Evolutionary conservation across 23 tunicate genomes (phyloP).

Genomic region (Corella eumyota): DNA sequence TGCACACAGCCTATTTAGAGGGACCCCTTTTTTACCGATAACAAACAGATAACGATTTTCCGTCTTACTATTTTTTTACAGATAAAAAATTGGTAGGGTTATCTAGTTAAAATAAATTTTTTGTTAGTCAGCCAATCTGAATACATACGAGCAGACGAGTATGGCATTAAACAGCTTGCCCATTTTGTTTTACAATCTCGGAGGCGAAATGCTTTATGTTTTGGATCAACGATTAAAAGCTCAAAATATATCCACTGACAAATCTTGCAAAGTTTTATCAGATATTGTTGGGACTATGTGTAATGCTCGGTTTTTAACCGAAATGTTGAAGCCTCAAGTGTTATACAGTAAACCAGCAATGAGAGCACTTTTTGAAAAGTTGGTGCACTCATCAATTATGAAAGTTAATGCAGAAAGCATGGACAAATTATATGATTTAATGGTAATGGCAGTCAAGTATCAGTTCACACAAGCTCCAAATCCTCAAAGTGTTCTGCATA

Average conservation of each 20-base stretch:
- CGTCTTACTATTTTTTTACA: too few relatives aligned
- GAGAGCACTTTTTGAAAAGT: conserved; percentile 28
- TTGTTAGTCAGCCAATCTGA: too few relatives aligned
- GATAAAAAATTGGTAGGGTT: too few relatives aligned
- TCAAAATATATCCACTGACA: conserved; percentile 39
- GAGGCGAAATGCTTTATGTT: conserved; percentile 92
- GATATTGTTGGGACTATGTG: conserved; percentile 72
- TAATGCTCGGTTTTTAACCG: conserved; percentile 22
- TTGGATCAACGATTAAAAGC: conserved; percentile 77
- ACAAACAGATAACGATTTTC: too few relatives aligned
- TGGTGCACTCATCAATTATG: conserved; percentile 82
- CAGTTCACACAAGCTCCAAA: conserved; percentile 28
- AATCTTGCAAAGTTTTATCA: conserved; percentile 29
- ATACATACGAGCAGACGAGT: too few relatives aligned
- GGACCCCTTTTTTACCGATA: too few relatives aligned
- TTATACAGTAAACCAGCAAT: conserved; percentile 42
- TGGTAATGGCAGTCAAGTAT: conserved; percentile 88
- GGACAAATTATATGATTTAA: conserved; percentile 79
- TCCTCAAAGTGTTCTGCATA: conserved; percentile 35
- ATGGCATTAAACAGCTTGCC: conserved; percentile 65
- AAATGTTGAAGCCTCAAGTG: conserved; percentile 45
- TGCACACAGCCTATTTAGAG: too few relatives aligned
- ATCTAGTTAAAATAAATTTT: too few relatives aligned
- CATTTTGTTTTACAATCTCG: conserved; percentile 63
- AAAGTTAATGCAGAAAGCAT: conserved; percentile 67